Percentiles rank a stretch among this genome's conserved stretches.
phyloP scores from a whole-genome alignment of 2,888 invertebrate species.

The Hipparchia semele region DNA sequence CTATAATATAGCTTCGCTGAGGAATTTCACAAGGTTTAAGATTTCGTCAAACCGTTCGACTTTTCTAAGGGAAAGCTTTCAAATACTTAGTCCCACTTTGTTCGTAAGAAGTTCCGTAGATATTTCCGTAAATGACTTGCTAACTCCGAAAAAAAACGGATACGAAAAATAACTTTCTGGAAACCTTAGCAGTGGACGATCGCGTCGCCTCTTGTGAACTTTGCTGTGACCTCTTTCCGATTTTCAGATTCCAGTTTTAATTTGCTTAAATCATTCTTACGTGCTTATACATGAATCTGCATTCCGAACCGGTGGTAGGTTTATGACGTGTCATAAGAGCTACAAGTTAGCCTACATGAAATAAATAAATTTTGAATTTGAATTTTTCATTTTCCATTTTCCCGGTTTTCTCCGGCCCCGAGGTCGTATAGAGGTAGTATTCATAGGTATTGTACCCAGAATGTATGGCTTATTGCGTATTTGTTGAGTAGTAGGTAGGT shows the following conservation, averaged over 20 bases:
- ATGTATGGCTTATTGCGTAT: no score
- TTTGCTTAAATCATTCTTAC: not conserved
- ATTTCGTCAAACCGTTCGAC: not conserved
- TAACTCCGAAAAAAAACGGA: not conserved
- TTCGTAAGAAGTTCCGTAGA: not conserved
- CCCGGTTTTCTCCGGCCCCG: no score
- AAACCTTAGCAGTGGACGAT: not conserved
- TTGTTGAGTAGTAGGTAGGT: no score
- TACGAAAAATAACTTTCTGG: not conserved
- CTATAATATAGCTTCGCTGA: no score
- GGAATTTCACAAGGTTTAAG: not conserved
- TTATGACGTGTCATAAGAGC: no score
- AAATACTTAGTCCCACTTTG: not conserved
- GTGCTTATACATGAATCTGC: not conserved
- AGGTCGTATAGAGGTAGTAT: no score
- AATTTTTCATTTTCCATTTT: no score
- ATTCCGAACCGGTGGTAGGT: no score
- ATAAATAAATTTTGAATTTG: no score
- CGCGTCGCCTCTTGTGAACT: not conserved
- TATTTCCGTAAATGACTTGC: not conserved
- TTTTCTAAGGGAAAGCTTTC: not conserved
- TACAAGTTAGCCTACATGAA: no score
- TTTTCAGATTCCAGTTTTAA: not conserved
- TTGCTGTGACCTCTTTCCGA: not conserved
- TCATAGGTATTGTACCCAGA: no score